Conservation (phyloP, 2,888 invertebrate species). For the Polydrusus pterygomalis region DNA sequence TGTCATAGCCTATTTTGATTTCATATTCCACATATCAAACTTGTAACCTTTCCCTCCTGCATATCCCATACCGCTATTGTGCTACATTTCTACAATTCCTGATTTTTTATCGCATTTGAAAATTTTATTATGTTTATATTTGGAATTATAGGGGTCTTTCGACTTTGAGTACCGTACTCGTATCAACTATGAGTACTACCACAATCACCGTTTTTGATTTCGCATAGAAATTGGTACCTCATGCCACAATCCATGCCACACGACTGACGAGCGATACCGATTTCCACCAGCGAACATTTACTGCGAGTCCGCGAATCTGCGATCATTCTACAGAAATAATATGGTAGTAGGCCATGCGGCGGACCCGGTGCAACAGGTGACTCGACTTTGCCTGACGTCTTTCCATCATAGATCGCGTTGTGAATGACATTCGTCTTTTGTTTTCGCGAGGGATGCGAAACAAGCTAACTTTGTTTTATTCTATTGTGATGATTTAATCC, state of each 20-base stretch:
- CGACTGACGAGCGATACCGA: slow-evolving; percentile 36
- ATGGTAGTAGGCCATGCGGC: slow-evolving; percentile 46
- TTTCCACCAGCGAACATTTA: slow-evolving; percentile 42
- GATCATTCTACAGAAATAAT: slow-evolving; percentile 29
- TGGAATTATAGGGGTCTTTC: too few species aligned
- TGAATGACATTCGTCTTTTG: slow-evolving; percentile 38
- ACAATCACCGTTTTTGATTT: slow-evolving; percentile 11
- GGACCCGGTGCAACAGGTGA: slow-evolving; percentile 48
- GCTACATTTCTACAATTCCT: too few species aligned
- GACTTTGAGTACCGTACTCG: too few species aligned
- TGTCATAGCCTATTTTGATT: too few species aligned
- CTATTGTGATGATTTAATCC: slow-evolving; percentile 3
- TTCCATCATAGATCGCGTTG: slow-evolving; percentile 12
- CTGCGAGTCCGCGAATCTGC: slow-evolving; percentile 10
- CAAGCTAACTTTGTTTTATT: slow-evolving; percentile 10
- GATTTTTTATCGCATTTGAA: too few species aligned
- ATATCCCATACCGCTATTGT: too few species aligned
- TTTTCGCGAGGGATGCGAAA: slow-evolving; percentile 9
- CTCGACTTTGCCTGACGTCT: slow-evolving; percentile 41
- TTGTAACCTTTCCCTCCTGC: too few species aligned
- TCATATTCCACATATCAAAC: too few species aligned
- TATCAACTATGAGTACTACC: background rate
- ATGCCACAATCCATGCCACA: slow-evolving; percentile 19
- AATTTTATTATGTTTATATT: too few species aligned
- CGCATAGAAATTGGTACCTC: slow-evolving; percentile 23